These are phyloP conservation scores for Aulostomus chinensis DNA, from an alignment of 2,797 vertebrate species.

Conservation along the genomic window DNA sequence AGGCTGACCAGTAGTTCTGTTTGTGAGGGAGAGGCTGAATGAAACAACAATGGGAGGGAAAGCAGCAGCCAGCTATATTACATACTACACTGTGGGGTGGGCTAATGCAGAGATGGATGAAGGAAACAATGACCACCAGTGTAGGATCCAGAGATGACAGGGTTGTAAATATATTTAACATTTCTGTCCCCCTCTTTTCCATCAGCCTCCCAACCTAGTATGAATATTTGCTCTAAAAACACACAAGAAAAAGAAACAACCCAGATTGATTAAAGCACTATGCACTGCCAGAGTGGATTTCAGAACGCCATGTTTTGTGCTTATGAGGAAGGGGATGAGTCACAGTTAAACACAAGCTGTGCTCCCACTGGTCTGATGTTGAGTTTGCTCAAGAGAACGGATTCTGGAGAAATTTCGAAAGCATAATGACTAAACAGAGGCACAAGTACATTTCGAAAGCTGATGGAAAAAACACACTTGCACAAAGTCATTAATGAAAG, in stretches of 20 bases:
- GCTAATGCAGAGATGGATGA: slow-evolving; percentile 17
- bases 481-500: too few species aligned
- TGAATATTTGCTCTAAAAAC: slow-evolving; percentile 36
- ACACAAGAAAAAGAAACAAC: slow-evolving; percentile 10
- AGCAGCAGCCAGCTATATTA: slow-evolving; percentile 24
- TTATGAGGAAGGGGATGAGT: slow-evolving; percentile 64
- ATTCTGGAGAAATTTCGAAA: slow-evolving; percentile 19
- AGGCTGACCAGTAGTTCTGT: slow-evolving; percentile 34
- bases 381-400: slow-evolving; percentile 13
- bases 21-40: slow-evolving; percentile 35
- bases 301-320: slow-evolving; percentile 47
- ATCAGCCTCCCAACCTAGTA: slow-evolving; percentile 16
- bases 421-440: slow-evolving; percentile 21
- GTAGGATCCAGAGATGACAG: slow-evolving; percentile 21
- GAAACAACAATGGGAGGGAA: slow-evolving; percentile 37
- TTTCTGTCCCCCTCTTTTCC: slow-evolving; percentile 13
- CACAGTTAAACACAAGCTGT: slow-evolving; percentile 63
- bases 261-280: slow-evolving; percentile 31
- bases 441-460: slow-evolving; percentile 11
- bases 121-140: slow-evolving; percentile 20
- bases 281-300: slow-evolving; percentile 42
- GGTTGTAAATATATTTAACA: slow-evolving; percentile 23
- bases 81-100: slow-evolving; percentile 45
- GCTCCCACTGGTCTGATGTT: slow-evolving; percentile 47
- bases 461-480: neutral